These are phyloP conservation scores for Drosophila albomicans DNA, from an alignment of 1,140 invertebrate species.

Conservation along the genomic window DNA sequence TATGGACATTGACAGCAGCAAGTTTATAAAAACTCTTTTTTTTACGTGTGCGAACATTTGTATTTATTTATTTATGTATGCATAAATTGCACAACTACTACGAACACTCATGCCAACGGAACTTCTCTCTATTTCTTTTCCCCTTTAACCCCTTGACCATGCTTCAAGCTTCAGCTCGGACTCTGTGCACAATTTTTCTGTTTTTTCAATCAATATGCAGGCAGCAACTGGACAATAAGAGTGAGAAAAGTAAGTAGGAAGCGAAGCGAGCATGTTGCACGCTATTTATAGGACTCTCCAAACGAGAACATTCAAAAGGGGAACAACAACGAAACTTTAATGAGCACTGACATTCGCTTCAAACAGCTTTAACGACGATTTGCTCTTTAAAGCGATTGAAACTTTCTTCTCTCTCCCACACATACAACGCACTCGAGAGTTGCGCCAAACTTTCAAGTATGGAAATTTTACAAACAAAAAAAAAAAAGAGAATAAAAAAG, in stretches of 20 bases:
- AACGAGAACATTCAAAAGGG: slow-evolving; percentile 33
- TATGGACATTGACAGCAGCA: slow-evolving; percentile 68
- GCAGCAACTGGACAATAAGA: slow-evolving; percentile 23
- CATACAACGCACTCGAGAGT: slow-evolving; percentile 15
- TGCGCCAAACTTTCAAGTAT: slow-evolving; percentile 40
- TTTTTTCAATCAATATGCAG: slow-evolving; percentile 69
- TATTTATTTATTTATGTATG: slow-evolving; percentile 61
- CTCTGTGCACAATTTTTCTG: slow-evolving; percentile 27
- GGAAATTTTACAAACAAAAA: slow-evolving; percentile 20
- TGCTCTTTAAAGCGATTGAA: slow-evolving; percentile 58
- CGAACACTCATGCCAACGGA: slow-evolving; percentile 43
- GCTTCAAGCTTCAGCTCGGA: slow-evolving; percentile 10
- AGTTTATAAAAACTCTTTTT: slow-evolving; percentile 68
- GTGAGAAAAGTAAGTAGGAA: slow-evolving; percentile 13
- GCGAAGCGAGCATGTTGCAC: slow-evolving; percentile 21
- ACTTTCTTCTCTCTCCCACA: slow-evolving; percentile 1
- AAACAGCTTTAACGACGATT: slow-evolving; percentile 33
- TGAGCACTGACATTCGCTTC: slow-evolving; percentile 38
- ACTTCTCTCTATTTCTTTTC: slow-evolving; percentile 15
- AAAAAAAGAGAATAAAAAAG: slow-evolving; percentile 8
- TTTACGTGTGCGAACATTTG: slow-evolving; percentile 38
- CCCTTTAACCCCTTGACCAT: no score
- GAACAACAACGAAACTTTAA: slow-evolving; percentile 47
- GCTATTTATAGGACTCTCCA: slow-evolving; percentile 57
- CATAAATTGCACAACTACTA: slow-evolving; percentile 61